A percentile compares a stretch with the other conserved stretches of the same genome.
Conservation (phyloP, 1,140 invertebrate species). For the Drosophila tsacasi region DNA sequence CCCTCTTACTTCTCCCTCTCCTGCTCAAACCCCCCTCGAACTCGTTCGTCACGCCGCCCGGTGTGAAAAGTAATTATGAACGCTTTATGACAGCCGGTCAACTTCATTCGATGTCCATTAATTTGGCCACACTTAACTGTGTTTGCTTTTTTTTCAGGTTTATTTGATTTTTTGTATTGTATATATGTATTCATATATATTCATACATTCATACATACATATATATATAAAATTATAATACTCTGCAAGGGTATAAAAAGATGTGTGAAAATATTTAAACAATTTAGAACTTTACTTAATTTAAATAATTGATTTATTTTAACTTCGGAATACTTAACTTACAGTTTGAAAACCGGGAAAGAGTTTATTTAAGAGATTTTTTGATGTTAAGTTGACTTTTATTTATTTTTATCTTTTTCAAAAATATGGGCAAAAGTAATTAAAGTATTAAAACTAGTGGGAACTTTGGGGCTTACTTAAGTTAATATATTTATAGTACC, state of each 20-base stretch:
- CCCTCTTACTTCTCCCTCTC: background rate
- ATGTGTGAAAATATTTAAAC: too few species aligned
- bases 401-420: too few species aligned
- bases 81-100: conserved; percentile 79
- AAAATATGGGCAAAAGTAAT: background rate
- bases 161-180: background rate
- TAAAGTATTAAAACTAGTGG: too few species aligned
- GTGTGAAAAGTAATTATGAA: conserved; percentile 80
- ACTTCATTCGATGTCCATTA: conserved; percentile 77
- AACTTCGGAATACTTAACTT: too few species aligned
- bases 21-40: background rate
- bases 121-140: conserved; percentile 69
- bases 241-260: too few species aligned
- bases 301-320: background rate
- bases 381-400: too few species aligned
- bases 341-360: too few species aligned
- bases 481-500: background rate
- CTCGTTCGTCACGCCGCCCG: conserved; percentile 49
- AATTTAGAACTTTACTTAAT: too few species aligned
- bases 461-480: too few species aligned
- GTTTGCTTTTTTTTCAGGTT: conserved; percentile 15
- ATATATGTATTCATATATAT: background rate
- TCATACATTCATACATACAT: background rate
- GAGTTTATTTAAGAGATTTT: too few species aligned
- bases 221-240: too few species aligned